Conservation (phyloP, 2,797 vertebrate genomes). For the Staurois parvus region DNA sequence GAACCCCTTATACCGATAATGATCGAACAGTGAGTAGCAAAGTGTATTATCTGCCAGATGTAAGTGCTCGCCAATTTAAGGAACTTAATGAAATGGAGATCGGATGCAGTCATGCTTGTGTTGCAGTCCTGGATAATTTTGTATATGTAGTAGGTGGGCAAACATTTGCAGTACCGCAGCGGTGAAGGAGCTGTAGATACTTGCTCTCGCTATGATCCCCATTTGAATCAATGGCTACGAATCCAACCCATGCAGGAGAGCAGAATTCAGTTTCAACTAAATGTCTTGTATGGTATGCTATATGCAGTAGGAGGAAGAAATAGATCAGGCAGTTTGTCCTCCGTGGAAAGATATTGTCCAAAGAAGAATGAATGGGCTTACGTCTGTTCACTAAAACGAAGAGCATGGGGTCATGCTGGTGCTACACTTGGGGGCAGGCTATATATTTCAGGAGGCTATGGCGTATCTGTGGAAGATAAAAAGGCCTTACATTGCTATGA, state of each 20-base stretch:
- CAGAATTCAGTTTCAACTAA: conserved; percentile 96
- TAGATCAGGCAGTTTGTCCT: conserved; percentile 91
- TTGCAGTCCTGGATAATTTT: conserved; percentile 93
- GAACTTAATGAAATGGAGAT: conserved; percentile 91
- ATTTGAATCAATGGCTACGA: conserved; percentile 91
- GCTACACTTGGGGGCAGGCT: conserved; percentile 81
- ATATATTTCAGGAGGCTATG: conserved; percentile 94
- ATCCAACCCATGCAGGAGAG: conserved; percentile 93
- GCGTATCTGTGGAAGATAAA: conserved; percentile 93
- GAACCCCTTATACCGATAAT: conserved; percentile 95
- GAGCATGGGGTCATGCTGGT: conserved; percentile 97
- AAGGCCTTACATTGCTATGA: conserved; percentile 93
- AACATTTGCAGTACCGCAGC: conserved; percentile 94
- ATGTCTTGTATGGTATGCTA: conserved; percentile 82
- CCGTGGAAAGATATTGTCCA: conserved; percentile 92
- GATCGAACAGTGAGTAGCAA: conserved; percentile 90
- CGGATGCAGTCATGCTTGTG: conserved; percentile 92
- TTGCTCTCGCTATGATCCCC: conserved; percentile 92
- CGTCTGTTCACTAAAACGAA: conserved; percentile 88
- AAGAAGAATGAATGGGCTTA: conserved; percentile 90
- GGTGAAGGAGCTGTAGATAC: conserved; percentile 91
- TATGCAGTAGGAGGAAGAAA: conserved; percentile 96
- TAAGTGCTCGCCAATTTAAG: conserved; percentile 85
- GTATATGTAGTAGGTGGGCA: conserved; percentile 93
- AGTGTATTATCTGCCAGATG: conserved; percentile 86